Evolutionary conservation across 2,113 vertebrate genomes (phyloP).

Genomic region (Ibidorhyncha struthersii): DNA sequence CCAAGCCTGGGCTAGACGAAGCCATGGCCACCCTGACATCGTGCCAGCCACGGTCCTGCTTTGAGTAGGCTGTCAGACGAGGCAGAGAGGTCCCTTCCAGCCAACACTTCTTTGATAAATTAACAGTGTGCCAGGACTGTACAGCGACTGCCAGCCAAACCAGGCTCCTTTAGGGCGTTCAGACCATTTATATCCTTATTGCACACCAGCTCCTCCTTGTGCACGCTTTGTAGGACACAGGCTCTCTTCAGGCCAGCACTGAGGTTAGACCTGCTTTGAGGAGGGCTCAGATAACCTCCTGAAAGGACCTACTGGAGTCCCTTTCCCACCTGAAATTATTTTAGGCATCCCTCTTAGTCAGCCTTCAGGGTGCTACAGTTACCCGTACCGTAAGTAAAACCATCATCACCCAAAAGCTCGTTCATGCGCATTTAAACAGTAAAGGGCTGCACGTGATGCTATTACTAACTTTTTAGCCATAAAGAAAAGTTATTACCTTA

Average conservation of each 20-base stretch:
- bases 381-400: neutral
- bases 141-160: neutral
- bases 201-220: neutral
- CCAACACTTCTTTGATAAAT: neutral
- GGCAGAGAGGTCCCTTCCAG: neutral
- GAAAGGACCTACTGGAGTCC: neutral
- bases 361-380: neutral
- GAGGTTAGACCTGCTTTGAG: neutral
- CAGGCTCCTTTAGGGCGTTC: neutral
- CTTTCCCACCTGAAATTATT: neutral
- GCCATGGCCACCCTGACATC: neutral
- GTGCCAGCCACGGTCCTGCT: neutral
- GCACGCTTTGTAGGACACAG: neutral
- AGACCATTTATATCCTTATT: neutral
- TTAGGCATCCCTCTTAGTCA: neutral
- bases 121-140: neutral
- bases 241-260: neutral
- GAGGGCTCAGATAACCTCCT: neutral
- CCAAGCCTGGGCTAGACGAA: neutral
- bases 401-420: rapidly evolving
- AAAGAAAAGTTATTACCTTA: neutral
- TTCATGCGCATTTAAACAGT: neutral
- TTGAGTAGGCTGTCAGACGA: neutral
- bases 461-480: neutral
- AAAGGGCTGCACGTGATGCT: neutral